Evolutionary conservation across 2,888 invertebrate species (phyloP).

Genomic region (Hydrotaea diabolus): DNA sequence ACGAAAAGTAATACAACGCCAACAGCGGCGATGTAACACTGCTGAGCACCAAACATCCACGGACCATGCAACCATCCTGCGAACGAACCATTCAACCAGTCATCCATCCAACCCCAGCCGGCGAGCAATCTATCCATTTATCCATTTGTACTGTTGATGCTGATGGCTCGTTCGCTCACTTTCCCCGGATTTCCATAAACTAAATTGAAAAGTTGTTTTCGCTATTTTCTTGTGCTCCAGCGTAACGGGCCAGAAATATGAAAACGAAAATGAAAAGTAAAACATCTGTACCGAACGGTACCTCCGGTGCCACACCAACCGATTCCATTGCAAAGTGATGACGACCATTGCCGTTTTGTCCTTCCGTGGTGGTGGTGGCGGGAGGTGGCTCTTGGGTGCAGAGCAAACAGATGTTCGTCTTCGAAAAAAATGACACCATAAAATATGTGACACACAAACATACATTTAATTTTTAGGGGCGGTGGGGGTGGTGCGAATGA

Average conservation of each 20-base stretch:
- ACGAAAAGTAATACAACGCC: slow-evolving; percentile 47
- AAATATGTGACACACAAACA: slow-evolving; percentile 28
- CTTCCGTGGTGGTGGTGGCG: slow-evolving; percentile 25
- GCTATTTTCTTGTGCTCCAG: slow-evolving; percentile 19
- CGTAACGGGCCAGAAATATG: slow-evolving; percentile 2
- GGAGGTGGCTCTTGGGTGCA: slow-evolving; percentile 1
- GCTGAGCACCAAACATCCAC: slow-evolving; percentile 2
- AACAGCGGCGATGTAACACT: slow-evolving; percentile 24
- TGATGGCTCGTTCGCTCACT: slow-evolving; percentile 19
- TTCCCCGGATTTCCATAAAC: slow-evolving; percentile 55
- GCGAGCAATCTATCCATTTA: slow-evolving; percentile 6
- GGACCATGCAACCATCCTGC: not conserved
- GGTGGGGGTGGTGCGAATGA: not conserved
- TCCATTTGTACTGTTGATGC: not conserved
- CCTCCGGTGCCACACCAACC: not conserved
- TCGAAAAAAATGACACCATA: slow-evolving; percentile 26
- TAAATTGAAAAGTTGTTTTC: slow-evolving; percentile 63
- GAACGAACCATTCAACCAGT: not conserved
- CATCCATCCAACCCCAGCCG: not conserved
- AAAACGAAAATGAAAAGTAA: slow-evolving; percentile 31
- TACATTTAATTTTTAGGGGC: slow-evolving; percentile 2
- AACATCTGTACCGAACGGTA: slow-evolving; percentile 38
- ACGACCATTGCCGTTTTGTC: slow-evolving; percentile 32
- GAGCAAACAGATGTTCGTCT: slow-evolving; percentile 48
- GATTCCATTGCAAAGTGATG: slow-evolving; percentile 42